These are phyloP conservation scores for Drosophila bunnanda DNA, from an alignment of 2,888 invertebrate species.

Conservation along the genomic window DNA sequence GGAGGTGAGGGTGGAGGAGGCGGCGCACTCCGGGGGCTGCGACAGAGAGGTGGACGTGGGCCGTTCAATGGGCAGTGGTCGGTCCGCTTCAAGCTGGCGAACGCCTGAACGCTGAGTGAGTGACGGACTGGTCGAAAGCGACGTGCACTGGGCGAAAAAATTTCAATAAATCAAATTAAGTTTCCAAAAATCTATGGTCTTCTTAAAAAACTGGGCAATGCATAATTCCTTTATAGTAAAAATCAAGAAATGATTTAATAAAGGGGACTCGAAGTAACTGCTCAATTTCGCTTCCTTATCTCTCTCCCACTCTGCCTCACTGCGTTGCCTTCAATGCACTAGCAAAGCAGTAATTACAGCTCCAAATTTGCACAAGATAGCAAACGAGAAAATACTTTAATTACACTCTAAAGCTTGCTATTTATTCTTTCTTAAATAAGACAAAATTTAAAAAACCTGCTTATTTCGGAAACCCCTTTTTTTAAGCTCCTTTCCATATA, in stretches of 20 bases:
- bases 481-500: no score
- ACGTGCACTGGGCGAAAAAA: constrained; percentile 21
- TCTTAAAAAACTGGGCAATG: no score
- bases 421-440: no score
- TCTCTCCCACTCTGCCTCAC: background rate
- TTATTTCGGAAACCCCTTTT: no score
- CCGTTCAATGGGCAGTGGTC: constrained; percentile 64
- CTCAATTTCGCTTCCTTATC: no score
- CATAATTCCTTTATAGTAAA: no score
- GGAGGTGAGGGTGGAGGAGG: background rate
- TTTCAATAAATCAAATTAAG: background rate
- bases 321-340: background rate
- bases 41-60: constrained; percentile 42
- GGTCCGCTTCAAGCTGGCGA: constrained; percentile 51
- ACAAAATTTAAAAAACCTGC: no score
- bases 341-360: background rate
- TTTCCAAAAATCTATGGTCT: background rate
- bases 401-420: no score
- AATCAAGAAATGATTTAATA: no score
- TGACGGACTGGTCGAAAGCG: constrained; percentile 47
- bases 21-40: constrained; percentile 37
- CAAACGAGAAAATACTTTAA: background rate
- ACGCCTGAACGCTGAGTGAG: constrained; percentile 55
- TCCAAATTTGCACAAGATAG: background rate
- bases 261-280: no score